Evolutionary conservation across 2,888 invertebrate species (phyloP).

Genomic region (Dusona sp.): DNA sequence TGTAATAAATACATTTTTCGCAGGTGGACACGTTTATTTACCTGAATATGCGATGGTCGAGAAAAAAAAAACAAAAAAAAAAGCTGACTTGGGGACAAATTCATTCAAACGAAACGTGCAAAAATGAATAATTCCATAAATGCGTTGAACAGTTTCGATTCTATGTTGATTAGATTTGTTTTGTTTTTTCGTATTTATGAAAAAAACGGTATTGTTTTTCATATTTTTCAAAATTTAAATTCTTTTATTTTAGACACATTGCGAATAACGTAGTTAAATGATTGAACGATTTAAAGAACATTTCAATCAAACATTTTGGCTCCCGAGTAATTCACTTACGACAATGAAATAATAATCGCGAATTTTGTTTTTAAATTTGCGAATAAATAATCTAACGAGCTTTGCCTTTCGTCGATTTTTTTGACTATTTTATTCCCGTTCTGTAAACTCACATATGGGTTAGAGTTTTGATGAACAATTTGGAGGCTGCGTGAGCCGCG

Average conservation of each 20-base stretch:
- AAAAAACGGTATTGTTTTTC: background rate
- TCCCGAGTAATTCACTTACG: background rate
- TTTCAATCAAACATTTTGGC: background rate
- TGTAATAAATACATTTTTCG: background rate
- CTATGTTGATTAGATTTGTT: background rate
- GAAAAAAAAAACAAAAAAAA: background rate
- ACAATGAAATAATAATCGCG: background rate
- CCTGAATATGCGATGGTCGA: background rate
- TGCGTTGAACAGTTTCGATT: background rate
- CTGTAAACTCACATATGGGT: background rate
- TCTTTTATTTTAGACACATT: background rate
- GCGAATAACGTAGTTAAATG: background rate
- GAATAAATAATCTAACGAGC: too few species aligned
- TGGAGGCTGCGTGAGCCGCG: slow-evolving; percentile 20
- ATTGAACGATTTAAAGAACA: background rate
- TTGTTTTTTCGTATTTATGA: background rate
- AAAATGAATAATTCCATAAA: background rate
- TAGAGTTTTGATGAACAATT: slow-evolving; percentile 26
- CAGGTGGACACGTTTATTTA: background rate
- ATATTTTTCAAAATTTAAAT: background rate
- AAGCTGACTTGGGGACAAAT: background rate
- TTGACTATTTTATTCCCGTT: slow-evolving; percentile 17
- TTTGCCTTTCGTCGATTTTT: background rate
- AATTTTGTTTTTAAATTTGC: background rate
- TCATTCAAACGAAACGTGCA: background rate